These are phyloP conservation scores for Myocastor coypus DNA, from an alignment of 2,113 vertebrate species.

Conservation along the genomic window DNA sequence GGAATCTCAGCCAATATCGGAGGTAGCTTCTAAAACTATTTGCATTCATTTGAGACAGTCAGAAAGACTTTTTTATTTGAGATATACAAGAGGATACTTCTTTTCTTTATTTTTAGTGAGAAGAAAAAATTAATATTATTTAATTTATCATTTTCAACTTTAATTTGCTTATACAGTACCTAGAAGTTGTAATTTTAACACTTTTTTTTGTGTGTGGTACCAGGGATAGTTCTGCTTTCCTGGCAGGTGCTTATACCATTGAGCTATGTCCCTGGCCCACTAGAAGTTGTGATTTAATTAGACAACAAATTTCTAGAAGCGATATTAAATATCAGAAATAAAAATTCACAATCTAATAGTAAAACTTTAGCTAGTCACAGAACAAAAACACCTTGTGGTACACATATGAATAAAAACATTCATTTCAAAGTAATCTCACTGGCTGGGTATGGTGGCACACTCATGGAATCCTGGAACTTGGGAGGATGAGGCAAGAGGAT, in stretches of 20 bases:
- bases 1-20: not conserved
- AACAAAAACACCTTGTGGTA: constrained; percentile 64
- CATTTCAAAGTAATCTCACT: constrained; percentile 70
- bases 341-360: constrained; percentile 24
- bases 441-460: too few relatives aligned
- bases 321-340: not conserved
- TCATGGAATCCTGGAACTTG: too few relatives aligned
- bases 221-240: too few relatives aligned
- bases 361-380: constrained; percentile 63
- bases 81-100: not conserved
- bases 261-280: too few relatives aligned
- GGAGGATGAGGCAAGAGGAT: too few relatives aligned
- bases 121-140: not conserved
- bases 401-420: constrained; percentile 69
- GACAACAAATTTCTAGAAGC: not conserved
- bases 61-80: not conserved
- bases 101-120: not conserved
- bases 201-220: too few relatives aligned
- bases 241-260: too few relatives aligned
- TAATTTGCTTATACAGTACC: not conserved
- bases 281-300: constrained; percentile 31
- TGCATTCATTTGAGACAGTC: not conserved
- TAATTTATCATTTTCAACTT: constrained; percentile 1
- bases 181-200: constrained; percentile 17
- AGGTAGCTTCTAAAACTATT: constrained; percentile 36